These are phyloP conservation scores for Entomyzon cyanotis DNA, from an alignment of 2,113 vertebrate genomes.

Conservation along the genomic window DNA sequence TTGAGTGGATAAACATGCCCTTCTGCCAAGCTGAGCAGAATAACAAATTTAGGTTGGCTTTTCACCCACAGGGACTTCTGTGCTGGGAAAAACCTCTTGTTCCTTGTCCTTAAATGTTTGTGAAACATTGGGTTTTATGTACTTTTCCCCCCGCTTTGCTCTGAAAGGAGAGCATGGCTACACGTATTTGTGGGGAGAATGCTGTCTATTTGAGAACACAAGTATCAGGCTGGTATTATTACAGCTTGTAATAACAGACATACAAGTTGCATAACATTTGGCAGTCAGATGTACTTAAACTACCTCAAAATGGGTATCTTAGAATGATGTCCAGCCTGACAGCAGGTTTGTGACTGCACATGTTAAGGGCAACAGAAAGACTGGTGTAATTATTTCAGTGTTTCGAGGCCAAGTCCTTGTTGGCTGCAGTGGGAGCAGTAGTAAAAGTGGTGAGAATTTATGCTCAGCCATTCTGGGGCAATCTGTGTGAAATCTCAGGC, in stretches of 20 bases:
- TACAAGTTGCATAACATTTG: neutral
- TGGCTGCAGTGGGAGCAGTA: neutral
- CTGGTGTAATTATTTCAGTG: neutral
- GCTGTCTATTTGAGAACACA: neutral
- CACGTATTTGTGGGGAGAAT: neutral
- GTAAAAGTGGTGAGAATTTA: neutral
- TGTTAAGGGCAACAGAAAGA: neutral
- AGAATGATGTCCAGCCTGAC: neutral
- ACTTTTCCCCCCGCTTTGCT: neutral
- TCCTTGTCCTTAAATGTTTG: conserved; percentile 15
- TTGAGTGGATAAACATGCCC: conserved; percentile 41
- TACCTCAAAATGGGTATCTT: neutral
- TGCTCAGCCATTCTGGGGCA: neutral
- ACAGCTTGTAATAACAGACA: neutral
- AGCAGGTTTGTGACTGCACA: neutral
- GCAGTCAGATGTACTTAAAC: neutral
- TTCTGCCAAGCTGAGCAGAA: conserved; percentile 44
- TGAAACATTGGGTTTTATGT: neutral
- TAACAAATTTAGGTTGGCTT: conserved; percentile 27
- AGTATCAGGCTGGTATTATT: neutral
- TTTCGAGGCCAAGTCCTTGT: neutral
- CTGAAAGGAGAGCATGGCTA: neutral
- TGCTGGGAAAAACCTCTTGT: conserved; percentile 20
- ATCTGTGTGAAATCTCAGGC: neutral
- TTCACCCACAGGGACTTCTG: conserved; percentile 13